phyloP scores from a whole-genome alignment of 2,113 vertebrate species.

The Struthidea cinerea region DNA sequence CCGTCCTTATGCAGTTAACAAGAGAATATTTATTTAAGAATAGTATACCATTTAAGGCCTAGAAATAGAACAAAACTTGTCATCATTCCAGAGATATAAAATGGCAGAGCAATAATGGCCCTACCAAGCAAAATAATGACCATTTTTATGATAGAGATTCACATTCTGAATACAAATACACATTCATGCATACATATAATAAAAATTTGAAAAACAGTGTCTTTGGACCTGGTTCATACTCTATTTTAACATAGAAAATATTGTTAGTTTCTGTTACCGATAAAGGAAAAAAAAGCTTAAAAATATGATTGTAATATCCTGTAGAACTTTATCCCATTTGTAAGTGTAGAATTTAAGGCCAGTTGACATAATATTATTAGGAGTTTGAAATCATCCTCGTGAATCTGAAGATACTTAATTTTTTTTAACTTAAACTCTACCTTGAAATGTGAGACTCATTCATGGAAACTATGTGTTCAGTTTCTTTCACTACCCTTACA shows the following conservation, averaged over 20 bases:
- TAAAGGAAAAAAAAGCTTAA: not conserved
- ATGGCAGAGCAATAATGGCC: not conserved
- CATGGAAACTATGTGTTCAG: not conserved
- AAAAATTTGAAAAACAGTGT: not conserved
- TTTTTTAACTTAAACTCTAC: not conserved
- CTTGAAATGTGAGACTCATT: not conserved
- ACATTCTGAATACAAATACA: not conserved
- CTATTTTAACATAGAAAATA: not conserved
- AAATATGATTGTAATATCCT: not conserved
- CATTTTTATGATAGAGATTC: not conserved
- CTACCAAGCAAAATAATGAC: not conserved
- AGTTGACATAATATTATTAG: not conserved
- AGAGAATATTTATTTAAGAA: slow-evolving; percentile 13
- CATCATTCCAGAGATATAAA: slow-evolving; percentile 2
- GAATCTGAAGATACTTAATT: not conserved
- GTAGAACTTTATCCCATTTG: not conserved
- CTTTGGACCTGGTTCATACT: not conserved
- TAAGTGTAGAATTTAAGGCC: not conserved
- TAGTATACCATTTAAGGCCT: not conserved
- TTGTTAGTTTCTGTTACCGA: not conserved
- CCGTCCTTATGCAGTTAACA: not conserved
- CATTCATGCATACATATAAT: fast-evolving
- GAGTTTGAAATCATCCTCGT: not conserved
- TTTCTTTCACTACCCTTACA: not conserved
- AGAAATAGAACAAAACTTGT: not conserved